These are phyloP conservation scores for Cephus sareptanus DNA, from an alignment of 2,888 invertebrate species.

Conservation along the genomic window DNA sequence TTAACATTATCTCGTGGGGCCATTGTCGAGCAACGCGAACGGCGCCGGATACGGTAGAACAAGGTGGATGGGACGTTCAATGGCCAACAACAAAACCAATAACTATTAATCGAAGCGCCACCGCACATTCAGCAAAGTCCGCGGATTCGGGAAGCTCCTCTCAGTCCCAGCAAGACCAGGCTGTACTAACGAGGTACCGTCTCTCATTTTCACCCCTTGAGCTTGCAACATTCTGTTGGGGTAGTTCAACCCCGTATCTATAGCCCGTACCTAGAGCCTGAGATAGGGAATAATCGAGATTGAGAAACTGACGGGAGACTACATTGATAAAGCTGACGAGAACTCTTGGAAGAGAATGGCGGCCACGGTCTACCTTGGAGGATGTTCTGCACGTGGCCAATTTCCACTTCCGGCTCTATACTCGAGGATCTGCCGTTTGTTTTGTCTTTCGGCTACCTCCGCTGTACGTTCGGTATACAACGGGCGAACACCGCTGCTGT, in stretches of 20 bases:
- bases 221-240: background rate
- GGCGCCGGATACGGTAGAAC: conserved; percentile 8
- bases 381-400: background rate
- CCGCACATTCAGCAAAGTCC: conserved; percentile 59
- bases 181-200: conserved; percentile 44
- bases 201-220: conserved; percentile 31
- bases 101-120: conserved; percentile 58
- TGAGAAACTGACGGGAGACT: background rate
- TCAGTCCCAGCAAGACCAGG: background rate
- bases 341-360: background rate
- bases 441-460: background rate
- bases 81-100: conserved; percentile 53
- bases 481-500: background rate
- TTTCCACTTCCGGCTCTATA: background rate
- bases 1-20: conserved; percentile 36
- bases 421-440: background rate
- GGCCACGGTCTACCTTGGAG: background rate
- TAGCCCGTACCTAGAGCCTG: background rate
- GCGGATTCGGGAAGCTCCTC: conserved; percentile 30
- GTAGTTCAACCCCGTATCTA: background rate
- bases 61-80: conserved; percentile 27
- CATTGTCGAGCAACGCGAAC: conserved; percentile 25
- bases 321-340: background rate
- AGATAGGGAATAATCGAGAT: background rate
- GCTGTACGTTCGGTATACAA: background rate